Base-by-base conservation (phyloP, 2,797 vertebrate species). In the Leptatherina wallacei region DNA sequence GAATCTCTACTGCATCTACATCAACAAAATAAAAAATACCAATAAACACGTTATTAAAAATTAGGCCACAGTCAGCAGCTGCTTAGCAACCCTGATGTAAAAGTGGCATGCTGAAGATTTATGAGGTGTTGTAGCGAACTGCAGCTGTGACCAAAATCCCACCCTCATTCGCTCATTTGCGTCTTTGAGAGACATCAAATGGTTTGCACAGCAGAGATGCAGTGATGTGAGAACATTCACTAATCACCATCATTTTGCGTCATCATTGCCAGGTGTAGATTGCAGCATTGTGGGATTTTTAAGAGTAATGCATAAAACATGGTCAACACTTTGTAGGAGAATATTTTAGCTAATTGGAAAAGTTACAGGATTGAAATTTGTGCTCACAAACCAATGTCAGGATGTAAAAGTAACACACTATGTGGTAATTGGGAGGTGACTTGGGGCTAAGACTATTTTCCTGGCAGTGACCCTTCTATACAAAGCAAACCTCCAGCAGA, bases 21-120 rank as follows among this genome's bases (percentile, higher is more conserved):
- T 57, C 55, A 32, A 22, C 10, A 20, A 12, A 44, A 20, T 11
- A 3, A 13, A 0, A 71, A 20, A 42, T 33, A 42, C 29, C 27
- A 55, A 32, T 24, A 70, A 42, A 52, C 30, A 57, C 16, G 16
- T 40, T 22, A 30, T 32, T 51, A 64, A 56, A 42, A 62, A 56
- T 42, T 22, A 44, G 3, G 59, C 30, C 18, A 13, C 32, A 57
- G 0, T 27, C 5, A 57, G 42, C 33, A 71, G 54, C 9, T 51
- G 55, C 27, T 72, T 1, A 49, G 54, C n/a, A 72, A 42, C 24
- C 20, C 40, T 63, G 60, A 38, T 7, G 24, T 47, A 47, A 29
- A 64, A 30, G 32, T 6, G 18, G 8, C 3, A 9, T 13, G 69
- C 0, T 7, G 13, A 33, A 55, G 42, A 6, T 14, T 54, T 49